Evolutionary conservation across 1,140 invertebrate genomes (phyloP), one percentile per base, ranked within the genome.

Genomic region (Rhyacophila brunnea): DNA sequence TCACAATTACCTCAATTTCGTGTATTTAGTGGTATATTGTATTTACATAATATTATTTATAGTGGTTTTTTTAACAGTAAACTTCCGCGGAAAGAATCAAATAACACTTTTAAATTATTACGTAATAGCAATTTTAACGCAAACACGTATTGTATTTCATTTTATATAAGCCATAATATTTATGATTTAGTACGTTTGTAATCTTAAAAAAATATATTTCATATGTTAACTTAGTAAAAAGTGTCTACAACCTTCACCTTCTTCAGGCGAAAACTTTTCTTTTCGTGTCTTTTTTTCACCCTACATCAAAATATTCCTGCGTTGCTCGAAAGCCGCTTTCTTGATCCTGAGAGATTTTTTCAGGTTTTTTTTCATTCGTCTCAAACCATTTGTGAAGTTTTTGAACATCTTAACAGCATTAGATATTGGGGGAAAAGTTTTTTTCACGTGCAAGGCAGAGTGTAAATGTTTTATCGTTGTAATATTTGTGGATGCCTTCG

Each of bases 231-330:
- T 28, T 28, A 9, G 23, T 3, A 28, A 28, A 28, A 28, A 28
- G 23, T 9, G 9, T 28, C 23, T 28, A 28, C 23, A 28, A 28
- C 51, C 43, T 53, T 43, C 51, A 20, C 19, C 13, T 28, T 34
- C 23, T 53, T 53, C 51, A 15, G 36, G 38, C 38, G 38, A 40
- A 5, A 40, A 40, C 3, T 40, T 40, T 40, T 11, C 11, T 40
- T 40, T 40, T 40, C 38, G 11, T 40, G 38, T 40, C 38, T 40
- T n/a, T 40, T 15, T 40, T 32, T 38, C 34, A 35, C 17, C 51
- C 32, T n/a, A 38, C 51, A 53, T 53, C 51, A 53, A 53, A n/a
- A 53, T 53, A 53, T 53, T 53, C 51, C 51, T 11, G 43, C 36
- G 35, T 53, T 38, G 43, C 36, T 53, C 36, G 14, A 53, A 53